Evolutionary conservation across 2,113 vertebrate species (phyloP).

Genomic region (Engystomops pustulosus): DNA sequence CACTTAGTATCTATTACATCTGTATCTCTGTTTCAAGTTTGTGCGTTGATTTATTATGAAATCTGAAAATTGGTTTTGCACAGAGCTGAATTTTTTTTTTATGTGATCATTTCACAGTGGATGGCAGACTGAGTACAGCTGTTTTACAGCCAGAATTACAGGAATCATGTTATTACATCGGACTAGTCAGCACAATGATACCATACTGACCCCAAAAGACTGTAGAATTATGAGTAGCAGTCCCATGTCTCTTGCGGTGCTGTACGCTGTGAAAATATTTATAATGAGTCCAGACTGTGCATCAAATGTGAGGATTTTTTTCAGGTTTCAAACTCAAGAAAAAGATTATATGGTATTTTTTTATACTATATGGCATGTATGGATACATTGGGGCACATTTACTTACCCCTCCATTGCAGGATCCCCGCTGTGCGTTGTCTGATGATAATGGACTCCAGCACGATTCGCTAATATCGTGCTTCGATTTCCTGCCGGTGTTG

Average conservation of each 20-base stretch:
- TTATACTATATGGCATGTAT: not conserved
- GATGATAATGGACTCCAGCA: too few species aligned
- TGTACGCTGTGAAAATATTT: slow-evolving; percentile 2
- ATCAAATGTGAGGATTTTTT: not conserved
- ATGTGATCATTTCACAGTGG: slow-evolving; percentile 48
- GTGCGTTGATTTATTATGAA: slow-evolving; percentile 39
- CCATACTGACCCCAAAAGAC: slow-evolving; percentile 38
- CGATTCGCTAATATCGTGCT: too few species aligned
- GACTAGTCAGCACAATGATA: slow-evolving; percentile 25
- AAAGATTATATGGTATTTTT: not conserved
- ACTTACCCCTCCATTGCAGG: too few species aligned
- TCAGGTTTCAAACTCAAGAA: not conserved
- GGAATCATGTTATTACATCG: slow-evolving; percentile 36
- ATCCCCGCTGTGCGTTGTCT: too few species aligned
- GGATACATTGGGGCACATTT: too few species aligned
- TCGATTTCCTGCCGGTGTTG: too few species aligned
- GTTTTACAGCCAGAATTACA: slow-evolving; percentile 42
- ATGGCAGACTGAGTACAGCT: slow-evolving; percentile 51
- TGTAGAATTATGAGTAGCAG: slow-evolving; percentile 6
- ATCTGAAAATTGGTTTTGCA: slow-evolving; percentile 51
- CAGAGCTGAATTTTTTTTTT: slow-evolving; percentile 12
- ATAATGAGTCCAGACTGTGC: not conserved
- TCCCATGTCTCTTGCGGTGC: not conserved
- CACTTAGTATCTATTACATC: slow-evolving; percentile 47
- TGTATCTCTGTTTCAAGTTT: slow-evolving; percentile 12